Evolutionary conservation across 2,888 invertebrate species (phyloP), one percentile per base, ranked within the genome.

Genomic region (Euzetes globulus): DNA sequence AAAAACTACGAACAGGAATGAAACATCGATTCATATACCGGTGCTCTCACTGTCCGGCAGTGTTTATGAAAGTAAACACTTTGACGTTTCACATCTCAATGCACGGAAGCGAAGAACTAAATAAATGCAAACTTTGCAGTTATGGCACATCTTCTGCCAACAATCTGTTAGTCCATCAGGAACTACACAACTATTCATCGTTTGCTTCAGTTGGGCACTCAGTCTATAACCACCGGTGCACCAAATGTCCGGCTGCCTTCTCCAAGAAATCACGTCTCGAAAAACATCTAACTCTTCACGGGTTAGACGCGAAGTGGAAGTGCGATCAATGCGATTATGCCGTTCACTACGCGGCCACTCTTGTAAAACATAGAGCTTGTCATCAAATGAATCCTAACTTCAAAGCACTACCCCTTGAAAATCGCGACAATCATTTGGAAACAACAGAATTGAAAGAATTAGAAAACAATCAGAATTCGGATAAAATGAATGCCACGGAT

Each of bases 301-400:
- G 92, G 4, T 89, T 91, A 0, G 88, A 89, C 80, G 91, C 92
- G 82, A 86, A 89, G 76, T 92, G 91, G 82, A 88, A 88, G 79
- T 93, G 93, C 84, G 89, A 90, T 79, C 85, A 88, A 60, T 93
- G 93, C 82, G 92, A 93, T 83, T 92, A 92, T 83, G 91, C 92
- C 1, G 92, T 92, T 0, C 91, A 91, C 79, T 91, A 91, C 82
- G 91, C 90, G 79, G 91, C 91, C 1, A 91, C 91, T 81, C 90
- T 90, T 79, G 88, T 89, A 50, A 92, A 92, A 81, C 93, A 93
- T 81, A 22, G 74, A 17, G 74, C 74, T 19, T 37, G 68, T 27
- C 74, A 74, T 71, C 50, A 70, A 41, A 50, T 74, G 33, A 74
- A 70, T 19, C 74, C 74, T 5, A 70, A 74, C 33, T 74, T 74